Percentiles rank a stretch among this genome's conserved stretches.
phyloP scores from a whole-genome alignment of 2,113 vertebrate species.

The Sapajus apella region DNA sequence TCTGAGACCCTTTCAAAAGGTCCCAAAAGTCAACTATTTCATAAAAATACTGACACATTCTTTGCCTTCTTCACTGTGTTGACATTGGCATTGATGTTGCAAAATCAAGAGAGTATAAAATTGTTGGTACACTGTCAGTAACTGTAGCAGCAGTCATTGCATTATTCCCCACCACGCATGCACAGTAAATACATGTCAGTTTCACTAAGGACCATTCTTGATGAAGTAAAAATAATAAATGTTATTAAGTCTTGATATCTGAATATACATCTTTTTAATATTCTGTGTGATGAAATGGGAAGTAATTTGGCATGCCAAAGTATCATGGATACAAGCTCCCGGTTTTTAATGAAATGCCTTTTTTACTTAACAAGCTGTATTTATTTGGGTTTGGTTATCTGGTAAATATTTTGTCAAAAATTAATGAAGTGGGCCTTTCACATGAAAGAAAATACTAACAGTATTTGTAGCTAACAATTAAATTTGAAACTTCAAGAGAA shows the following conservation, averaged over 20 bases:
- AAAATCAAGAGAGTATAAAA: not conserved
- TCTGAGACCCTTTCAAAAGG: not conserved
- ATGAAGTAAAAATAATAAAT: not conserved
- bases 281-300: not conserved
- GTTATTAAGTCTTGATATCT: not conserved
- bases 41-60: not conserved
- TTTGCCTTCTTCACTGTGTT: not conserved
- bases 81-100: not conserved
- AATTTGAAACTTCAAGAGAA: not conserved
- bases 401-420: conserved; percentile 11
- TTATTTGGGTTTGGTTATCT: not conserved
- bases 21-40: not conserved
- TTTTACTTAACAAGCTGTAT: conserved; percentile 20
- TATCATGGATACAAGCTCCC: not conserved
- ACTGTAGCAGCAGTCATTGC: fast-evolving
- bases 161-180: not conserved
- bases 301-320: not conserved
- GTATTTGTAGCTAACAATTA: not conserved
- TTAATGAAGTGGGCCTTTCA: not conserved
- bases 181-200: not conserved
- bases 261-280: not conserved
- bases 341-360: not conserved
- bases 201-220: not conserved
- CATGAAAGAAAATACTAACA: conserved; percentile 1
- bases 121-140: too few species aligned